Base-by-base conservation (phyloP, 2,888 invertebrate species). In the Leptinotarsa tumamoca region DNA sequence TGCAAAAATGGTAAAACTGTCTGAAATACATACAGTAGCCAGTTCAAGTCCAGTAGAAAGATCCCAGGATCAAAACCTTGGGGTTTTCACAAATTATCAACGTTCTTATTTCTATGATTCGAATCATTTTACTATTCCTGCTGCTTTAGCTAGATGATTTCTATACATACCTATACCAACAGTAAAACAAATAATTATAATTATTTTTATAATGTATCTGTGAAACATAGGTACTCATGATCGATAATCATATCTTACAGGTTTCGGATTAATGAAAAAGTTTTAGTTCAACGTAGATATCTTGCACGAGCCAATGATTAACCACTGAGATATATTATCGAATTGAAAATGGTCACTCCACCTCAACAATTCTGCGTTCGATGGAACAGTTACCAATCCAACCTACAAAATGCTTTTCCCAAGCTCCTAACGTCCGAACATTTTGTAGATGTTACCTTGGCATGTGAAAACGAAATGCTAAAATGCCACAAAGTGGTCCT, bases 401-500 rank as follows among this genome's bases (percentile, higher is more conserved):
- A 95, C 86, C 91, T 95, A 89, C 94, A 93, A 84, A 92, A 92
- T 81, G 94, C 94, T 78, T 95, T 95, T 85, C 94, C 94, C 0
- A 93, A 93, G 15, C 90, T 95, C 18, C 90, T 95, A 13, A 92
- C 93, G 27, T 92, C 93, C n/a, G 94, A 95, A 86, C 93, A 94
- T 86, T 96, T 96, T 86, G 95, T 96, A 0, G 96, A 96, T 88
- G 96, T 96, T 68, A 96, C 96, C 0, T 88, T 96, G 71, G 96
- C 96, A 4, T 96, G 96, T 86, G 96, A 96, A 87, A 95, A 95
- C 0, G 92, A 94, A 54, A 95, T 95, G 87, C 90, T 95, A 80
- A 94, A 96, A 82, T 96, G 96, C 86, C 96, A 96, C 90, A 95
- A 96, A 84, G 91, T 96, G 79, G 95, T 96, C 50, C 88, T 96